Evolutionary conservation across 2,797 vertebrate species (phyloP).

Genomic region (Gymnothorax reevesii): DNA sequence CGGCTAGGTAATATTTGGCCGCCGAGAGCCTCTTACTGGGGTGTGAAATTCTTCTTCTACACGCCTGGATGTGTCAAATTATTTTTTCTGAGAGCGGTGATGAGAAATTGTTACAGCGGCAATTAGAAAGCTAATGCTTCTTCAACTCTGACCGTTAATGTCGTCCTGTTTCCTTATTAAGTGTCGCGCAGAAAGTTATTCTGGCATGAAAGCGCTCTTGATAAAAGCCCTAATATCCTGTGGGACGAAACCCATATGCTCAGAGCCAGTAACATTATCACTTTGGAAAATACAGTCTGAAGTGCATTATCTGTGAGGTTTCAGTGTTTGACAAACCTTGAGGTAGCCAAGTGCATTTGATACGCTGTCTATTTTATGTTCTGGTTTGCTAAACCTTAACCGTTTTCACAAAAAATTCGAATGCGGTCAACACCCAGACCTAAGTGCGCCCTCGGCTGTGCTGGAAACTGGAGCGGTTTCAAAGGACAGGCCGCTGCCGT

Average conservation of each 20-base stretch:
- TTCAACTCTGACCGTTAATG: slow-evolving; percentile 59
- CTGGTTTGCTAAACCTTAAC: neutral
- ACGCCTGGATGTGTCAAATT: slow-evolving; percentile 60
- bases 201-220: neutral
- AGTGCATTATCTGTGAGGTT: neutral
- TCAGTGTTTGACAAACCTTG: neutral
- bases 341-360: neutral
- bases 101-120: slow-evolving; percentile 55
- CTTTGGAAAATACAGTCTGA: neutral
- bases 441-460: slow-evolving; percentile 16
- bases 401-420: slow-evolving; percentile 3
- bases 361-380: neutral
- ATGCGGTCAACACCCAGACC: slow-evolving; percentile 15
- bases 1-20: slow-evolving; percentile 42
- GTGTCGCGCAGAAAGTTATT: slow-evolving; percentile 7
- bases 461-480: slow-evolving; percentile 38
- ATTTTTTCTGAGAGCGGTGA: slow-evolving; percentile 38
- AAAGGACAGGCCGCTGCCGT: slow-evolving; percentile 44
- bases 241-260: slow-evolving; percentile 11
- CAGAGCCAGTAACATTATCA: neutral
- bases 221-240: neutral
- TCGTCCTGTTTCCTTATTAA: slow-evolving; percentile 41
- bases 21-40: slow-evolving; percentile 59
- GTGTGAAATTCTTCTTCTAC: slow-evolving; percentile 61
- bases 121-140: slow-evolving; percentile 57